These are phyloP conservation scores for Enoplosus armatus DNA, from an alignment of 2,797 vertebrate species.

Conservation along the genomic window DNA sequence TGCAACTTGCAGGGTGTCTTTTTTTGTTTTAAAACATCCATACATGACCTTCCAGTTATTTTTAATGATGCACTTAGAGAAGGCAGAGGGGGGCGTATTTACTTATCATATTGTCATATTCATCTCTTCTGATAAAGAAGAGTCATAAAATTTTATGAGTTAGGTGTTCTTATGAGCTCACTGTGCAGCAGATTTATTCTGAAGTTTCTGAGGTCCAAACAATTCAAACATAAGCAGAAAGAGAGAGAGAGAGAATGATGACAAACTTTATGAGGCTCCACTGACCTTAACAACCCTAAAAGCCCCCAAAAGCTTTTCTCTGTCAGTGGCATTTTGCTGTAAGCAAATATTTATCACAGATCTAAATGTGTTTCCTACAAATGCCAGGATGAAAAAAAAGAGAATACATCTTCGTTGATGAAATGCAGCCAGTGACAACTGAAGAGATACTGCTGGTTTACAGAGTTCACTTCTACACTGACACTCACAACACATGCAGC, in stretches of 20 bases:
- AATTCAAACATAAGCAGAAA: constrained; percentile 2
- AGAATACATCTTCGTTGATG: constrained; percentile 11
- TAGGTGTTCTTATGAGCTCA: constrained; percentile 12
- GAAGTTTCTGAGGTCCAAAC: constrained; percentile 4
- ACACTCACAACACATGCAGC: background rate
- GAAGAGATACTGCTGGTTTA: background rate
- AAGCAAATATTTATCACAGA: constrained; percentile 49
- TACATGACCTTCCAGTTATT: constrained; percentile 3
- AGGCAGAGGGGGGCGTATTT: constrained; percentile 3
- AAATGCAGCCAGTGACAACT: constrained; percentile 8
- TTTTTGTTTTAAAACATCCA: background rate
- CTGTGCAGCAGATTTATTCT: constrained; percentile 15
- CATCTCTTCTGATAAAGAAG: constrained; percentile 19
- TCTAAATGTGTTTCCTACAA: constrained; percentile 17
- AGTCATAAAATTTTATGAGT: constrained; percentile 20
- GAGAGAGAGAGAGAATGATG: constrained; percentile 10
- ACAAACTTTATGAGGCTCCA: constrained; percentile 33
- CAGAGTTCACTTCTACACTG: background rate
- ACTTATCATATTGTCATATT: constrained; percentile 13
- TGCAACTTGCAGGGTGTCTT: background rate
- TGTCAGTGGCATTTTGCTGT: constrained; percentile 32
- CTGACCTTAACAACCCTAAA: constrained; percentile 35
- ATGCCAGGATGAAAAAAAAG: constrained; percentile 25
- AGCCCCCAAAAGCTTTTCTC: constrained; percentile 14
- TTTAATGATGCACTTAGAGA: constrained; percentile 19